phyloP scores from a whole-genome alignment of 2,113 vertebrate genomes.

The Terrapene triunguis region DNA sequence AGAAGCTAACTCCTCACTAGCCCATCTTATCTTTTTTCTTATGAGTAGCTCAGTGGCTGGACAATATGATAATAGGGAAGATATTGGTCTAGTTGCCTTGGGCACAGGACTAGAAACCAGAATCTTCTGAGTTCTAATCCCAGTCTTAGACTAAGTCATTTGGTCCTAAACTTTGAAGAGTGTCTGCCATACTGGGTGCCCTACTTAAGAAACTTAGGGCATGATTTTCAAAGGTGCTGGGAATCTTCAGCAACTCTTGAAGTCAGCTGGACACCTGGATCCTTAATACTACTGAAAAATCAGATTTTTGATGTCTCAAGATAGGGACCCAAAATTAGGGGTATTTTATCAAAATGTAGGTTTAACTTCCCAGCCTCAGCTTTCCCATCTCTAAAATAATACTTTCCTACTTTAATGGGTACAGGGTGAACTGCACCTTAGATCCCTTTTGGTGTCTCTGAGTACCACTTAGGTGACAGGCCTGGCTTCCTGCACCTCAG shows the following conservation, averaged over 20 bases:
- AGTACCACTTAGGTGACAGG: too few species aligned
- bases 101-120: background rate
- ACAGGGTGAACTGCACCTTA: too few species aligned
- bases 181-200: background rate
- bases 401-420: rapidly evolving
- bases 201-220: background rate
- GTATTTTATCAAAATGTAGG: background rate
- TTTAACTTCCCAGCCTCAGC: background rate
- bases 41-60: background rate
- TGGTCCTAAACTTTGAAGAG: background rate
- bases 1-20: background rate
- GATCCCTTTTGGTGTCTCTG: too few species aligned
- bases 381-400: background rate
- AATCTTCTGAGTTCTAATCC: background rate
- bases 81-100: background rate
- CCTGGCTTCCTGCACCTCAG: too few species aligned
- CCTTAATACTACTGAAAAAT: background rate
- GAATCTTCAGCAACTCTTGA: rapidly evolving
- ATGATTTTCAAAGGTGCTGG: background rate
- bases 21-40: background rate
- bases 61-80: background rate
- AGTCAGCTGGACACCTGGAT: background rate
- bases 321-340: background rate
- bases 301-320: background rate
- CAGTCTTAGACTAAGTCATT: background rate